Evolutionary conservation across 2,113 vertebrate species (phyloP).

Genomic region (Corythaixoides concolor): DNA sequence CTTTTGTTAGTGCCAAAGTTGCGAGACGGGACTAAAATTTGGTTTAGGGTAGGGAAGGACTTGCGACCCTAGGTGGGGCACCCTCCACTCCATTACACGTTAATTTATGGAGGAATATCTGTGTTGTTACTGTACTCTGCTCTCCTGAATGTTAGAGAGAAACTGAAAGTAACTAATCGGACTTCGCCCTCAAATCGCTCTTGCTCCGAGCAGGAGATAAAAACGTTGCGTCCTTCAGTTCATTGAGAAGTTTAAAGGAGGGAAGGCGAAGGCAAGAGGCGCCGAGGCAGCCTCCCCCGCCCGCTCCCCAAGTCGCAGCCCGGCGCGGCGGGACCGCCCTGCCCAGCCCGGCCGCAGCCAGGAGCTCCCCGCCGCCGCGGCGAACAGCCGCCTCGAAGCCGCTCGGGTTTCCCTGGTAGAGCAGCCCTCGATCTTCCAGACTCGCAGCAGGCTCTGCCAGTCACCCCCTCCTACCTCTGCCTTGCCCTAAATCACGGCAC

Average conservation of each 20-base stretch:
- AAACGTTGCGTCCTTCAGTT: background rate
- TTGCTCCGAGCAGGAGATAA: background rate
- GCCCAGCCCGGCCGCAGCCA: background rate
- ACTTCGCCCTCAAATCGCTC: background rate
- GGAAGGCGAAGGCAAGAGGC: background rate
- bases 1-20: constrained; percentile 23
- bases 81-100: background rate
- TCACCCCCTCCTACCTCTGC: background rate
- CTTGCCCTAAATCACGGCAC: background rate
- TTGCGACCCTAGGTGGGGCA: background rate
- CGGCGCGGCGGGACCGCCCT: background rate
- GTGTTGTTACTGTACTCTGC: background rate
- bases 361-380: background rate
- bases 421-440: background rate
- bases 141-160: background rate
- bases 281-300: background rate
- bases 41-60: background rate
- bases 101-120: background rate
- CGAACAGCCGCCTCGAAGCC: background rate
- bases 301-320: background rate
- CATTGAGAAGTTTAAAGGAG: background rate
- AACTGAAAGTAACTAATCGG: constrained; percentile 41
- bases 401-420: background rate
- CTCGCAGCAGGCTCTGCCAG: background rate
- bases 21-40: background rate